A percentile compares a stretch with the other conserved stretches of the same genome.
phyloP scores from a whole-genome alignment of 2,888 invertebrate genomes.

The Eulithis prunata region DNA sequence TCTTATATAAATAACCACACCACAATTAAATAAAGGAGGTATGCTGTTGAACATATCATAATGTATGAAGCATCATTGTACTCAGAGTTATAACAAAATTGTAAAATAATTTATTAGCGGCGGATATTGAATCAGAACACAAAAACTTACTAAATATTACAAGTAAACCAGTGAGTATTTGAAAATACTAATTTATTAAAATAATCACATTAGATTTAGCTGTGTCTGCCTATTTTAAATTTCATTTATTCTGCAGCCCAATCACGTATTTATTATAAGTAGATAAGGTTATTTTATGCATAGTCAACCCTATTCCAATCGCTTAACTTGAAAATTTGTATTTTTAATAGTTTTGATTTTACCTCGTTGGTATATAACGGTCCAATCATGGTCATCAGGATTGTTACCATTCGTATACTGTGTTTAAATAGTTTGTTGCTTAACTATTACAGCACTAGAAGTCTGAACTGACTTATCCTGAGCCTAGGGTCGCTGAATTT shows the following conservation, averaged over 20 bases:
- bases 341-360: neutral
- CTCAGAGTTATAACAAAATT: neutral
- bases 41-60: slow-evolving; percentile 32
- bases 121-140: neutral
- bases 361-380: neutral
- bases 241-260: slow-evolving; percentile 20
- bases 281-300: slow-evolving; percentile 29
- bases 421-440: neutral
- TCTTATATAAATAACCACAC: neutral
- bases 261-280: slow-evolving; percentile 27
- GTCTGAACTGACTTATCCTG: slow-evolving; percentile 3
- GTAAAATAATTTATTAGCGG: neutral
- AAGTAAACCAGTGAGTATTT: slow-evolving; percentile 18
- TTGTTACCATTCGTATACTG: neutral
- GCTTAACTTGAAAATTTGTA: neutral
- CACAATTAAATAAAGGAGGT: neutral
- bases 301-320: slow-evolving; percentile 30
- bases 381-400: neutral
- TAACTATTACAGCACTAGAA: slow-evolving; percentile 1
- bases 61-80: slow-evolving; percentile 21
- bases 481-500: neutral
- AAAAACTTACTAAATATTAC: neutral
- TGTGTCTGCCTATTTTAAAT: slow-evolving; percentile 18
- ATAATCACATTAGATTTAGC: slow-evolving; percentile 20
- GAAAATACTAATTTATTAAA: slow-evolving; percentile 29